Base-by-base conservation (phyloP, 2,113 vertebrate species). In the Nothoprocta pentlandii region DNA sequence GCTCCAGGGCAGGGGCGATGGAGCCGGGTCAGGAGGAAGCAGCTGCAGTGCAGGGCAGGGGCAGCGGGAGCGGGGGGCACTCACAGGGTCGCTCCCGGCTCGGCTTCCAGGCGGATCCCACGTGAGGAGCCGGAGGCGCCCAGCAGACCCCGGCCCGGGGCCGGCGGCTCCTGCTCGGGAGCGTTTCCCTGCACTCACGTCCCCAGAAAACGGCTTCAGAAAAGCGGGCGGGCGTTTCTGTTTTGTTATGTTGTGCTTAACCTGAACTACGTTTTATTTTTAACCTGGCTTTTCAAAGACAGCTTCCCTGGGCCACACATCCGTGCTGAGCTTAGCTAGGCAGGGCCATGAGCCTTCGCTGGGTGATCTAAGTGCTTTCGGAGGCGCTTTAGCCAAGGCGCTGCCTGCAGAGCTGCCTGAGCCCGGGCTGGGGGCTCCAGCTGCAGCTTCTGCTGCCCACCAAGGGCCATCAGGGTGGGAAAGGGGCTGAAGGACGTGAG, bases 321-420 rank as follows among this genome's bases (percentile, higher is more conserved):
- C 56, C 26, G 7, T 10, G 82, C 76, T 61, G 86, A 90, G 85
- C 66, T 87, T 21, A 56, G 74, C 59, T 36, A 36, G 59, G 42
- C 26, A 46, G 70, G 78, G 70, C 80, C 47, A 78, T 36, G 12
- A 49, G 74, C 39, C 77, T 90, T 85, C 49, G 80, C 77, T 59
- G 54, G 47, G 51, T 53, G 36, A 25, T 1, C 3, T 62, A 39
- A 85, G 4, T 73, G 36, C 62, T 80, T 92, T 78, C 56, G 67
- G 75, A 91, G 80, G 39, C 26, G 7, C 75, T 87, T 90, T 78
- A 76, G 75, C 80, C 87, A 97, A 97, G 96, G 94, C 94, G 97
- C 94, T 94, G 94, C 91, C 88, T 67, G 39, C 1, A 1, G 77
- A 81, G 61, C 56, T 80, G 81, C 86, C 80, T 93, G 30, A 63